Evolutionary conservation across 2,113 vertebrate genomes (phyloP).

Genomic region (Entelurus aequoreus): DNA sequence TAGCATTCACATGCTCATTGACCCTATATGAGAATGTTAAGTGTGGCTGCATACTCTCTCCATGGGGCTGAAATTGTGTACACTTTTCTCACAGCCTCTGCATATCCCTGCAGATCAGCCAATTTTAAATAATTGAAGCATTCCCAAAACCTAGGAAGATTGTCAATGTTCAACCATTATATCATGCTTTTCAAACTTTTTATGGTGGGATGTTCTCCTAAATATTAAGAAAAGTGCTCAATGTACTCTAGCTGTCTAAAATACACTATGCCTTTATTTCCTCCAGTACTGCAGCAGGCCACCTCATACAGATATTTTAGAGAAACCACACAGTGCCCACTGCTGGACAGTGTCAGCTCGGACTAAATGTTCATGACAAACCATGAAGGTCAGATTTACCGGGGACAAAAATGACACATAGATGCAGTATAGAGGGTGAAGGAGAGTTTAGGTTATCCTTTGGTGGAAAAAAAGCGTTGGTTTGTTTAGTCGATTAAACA

Average conservation of each 20-base stretch:
- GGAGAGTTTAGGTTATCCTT: too few relatives aligned
- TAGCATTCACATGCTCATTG: background rate
- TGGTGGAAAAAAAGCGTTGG: too few relatives aligned
- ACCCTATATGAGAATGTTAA: background rate
- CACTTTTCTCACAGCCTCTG: conserved; percentile 6
- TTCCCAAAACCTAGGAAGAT: conserved; percentile 16
- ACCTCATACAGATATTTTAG: conserved; percentile 19
- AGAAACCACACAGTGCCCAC: conserved; percentile 63
- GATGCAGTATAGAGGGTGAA: too few relatives aligned
- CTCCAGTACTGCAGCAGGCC: conserved; percentile 42
- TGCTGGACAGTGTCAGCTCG: conserved; percentile 53
- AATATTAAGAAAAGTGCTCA: conserved; percentile 13
- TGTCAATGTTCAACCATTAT: background rate
- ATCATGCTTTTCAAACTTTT: background rate
- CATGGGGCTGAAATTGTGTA: conserved; percentile 53
- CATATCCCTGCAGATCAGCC: conserved; percentile 1
- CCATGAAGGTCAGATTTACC: conserved; percentile 62
- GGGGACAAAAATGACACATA: background rate
- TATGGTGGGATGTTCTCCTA: background rate
- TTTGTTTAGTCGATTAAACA: too few relatives aligned
- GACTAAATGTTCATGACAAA: conserved; percentile 19
- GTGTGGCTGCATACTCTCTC: conserved; percentile 41
- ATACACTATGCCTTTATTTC: conserved; percentile 13
- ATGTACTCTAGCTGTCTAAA: conserved; percentile 17
- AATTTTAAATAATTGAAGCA: conserved; percentile 26